Base-by-base conservation (phyloP, 2,113 vertebrate genomes). In the Chionomys nivalis region DNA sequence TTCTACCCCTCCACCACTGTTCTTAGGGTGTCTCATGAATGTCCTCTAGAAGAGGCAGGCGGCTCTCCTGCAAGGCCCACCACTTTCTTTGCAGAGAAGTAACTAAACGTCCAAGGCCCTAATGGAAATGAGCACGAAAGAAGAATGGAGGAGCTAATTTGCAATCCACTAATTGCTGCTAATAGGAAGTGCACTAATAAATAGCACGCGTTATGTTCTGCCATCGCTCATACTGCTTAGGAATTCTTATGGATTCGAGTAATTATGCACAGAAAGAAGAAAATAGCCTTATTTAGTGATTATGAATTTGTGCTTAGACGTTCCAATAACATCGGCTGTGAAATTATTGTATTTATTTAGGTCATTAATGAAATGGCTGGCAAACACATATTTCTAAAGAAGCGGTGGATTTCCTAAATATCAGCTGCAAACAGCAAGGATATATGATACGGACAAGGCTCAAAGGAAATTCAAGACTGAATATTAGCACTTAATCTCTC, bases 401-500 rank as follows among this genome's bases (percentile, higher is more conserved):
- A 68, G 36, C 55, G 3, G n/a, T 83, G 8, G 3, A 23, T 93
- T 78, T 93, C 11, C 12, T 73, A 39, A 94, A 66, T 87, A 61
- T 82, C 28, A 47, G 81, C 31, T 87, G 16, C 75, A 58, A 82
- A 52, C 9, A 89, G 1, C 79, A 77, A 89, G 73, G 68, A 82
- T 78, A 68, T 96, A 61, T 23, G 36, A 42, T 79, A 39, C 87
- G 58, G 47, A 2, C 72, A 95, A 95, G 8, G 8, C 42, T 94
- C 77, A 78, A 88, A 52, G 82, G 55, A 85, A 92, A 90, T 21
- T 16, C 5, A 78, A 89, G 79, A 9, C 21, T 65, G 73, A 93
- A 82, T 95, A 47, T 95, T 81, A 90, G 39, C 31, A 55, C 33
- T 95, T 76, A 66, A 61, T 89, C 36, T 68, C 14, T 89, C 16